Base-by-base conservation (phyloP, 1,140 invertebrate genomes). In the Diorhabda carinulata region DNA sequence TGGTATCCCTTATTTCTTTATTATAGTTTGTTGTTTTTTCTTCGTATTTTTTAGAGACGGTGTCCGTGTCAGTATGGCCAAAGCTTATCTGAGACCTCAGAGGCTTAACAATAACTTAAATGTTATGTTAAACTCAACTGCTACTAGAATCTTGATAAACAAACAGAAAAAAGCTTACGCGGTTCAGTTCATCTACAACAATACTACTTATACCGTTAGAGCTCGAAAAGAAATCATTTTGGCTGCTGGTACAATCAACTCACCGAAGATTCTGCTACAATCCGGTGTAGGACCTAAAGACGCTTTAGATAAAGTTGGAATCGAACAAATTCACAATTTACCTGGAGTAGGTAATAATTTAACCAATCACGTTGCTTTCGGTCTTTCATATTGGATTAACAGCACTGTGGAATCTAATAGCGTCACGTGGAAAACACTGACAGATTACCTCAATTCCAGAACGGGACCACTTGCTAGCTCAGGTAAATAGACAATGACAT, bases 11-110 rank as follows among this genome's bases (percentile, higher is more conserved):
- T 25, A 25, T 25, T 25, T 25, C 25, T 25, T 25, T 25, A 25
- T 25, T 25, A 25, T 25, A 25, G 25, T 25, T 25, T 25, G 25
- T 25, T 25, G 25, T 25, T 25, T 25, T 25, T 25, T 25, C 25
- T 25, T 25, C 25, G 25, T 25, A 43, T 94, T 93, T 0, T 79
- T 95, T 10, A 82, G 89, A 57, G 90, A 95, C 78, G 95, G 95
- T 1, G 91, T 91, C 2, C 86, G 95, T 3, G 87, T 95, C 66
- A 94, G 91, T 71, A 87, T 88, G 0, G 87, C 90, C 0, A 84
- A 89, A 58, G 93, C 92, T 0, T 97, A 93, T 80, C 82, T 97
- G 0, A 83, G 91, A n/a, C 93, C 94, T n/a, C 93, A 94, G 4
- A 84, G 86, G 72, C 82, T 88, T 44, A 84, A 92, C 10, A 82